Percentiles rank a stretch among this genome's conserved stretches.
phyloP scores from a whole-genome alignment of 2,113 vertebrate species.

The Ptyas mucosa region DNA sequence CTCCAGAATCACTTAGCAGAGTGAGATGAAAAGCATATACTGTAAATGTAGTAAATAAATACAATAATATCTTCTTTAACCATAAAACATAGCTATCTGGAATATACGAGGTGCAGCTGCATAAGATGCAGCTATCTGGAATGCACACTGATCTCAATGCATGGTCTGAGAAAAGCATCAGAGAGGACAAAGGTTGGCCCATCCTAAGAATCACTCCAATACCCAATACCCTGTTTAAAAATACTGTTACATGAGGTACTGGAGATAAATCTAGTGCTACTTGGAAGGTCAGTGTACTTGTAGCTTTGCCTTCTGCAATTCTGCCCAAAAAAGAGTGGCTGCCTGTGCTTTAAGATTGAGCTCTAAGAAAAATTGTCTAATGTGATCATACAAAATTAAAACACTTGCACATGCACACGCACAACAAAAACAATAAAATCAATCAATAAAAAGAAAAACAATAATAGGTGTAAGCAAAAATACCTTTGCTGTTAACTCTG shows the following conservation, averaged over 20 bases:
- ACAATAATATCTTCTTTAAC: background rate
- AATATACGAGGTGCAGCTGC: background rate
- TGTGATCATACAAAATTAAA: background rate
- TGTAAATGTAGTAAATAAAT: background rate
- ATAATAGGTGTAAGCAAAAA: background rate
- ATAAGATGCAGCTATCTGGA: background rate
- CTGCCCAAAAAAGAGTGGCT: background rate
- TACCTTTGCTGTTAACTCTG: no score
- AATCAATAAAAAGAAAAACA: background rate
- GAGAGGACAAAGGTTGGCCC: background rate
- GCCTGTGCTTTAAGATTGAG: background rate
- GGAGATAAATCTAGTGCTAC: background rate
- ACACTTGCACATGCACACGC: background rate
- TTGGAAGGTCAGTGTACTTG: background rate
- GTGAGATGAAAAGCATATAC: background rate
- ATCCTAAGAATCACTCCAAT: background rate
- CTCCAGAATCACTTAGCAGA: background rate
- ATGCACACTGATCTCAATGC: background rate
- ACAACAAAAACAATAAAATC: background rate
- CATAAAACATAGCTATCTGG: background rate
- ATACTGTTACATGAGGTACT: background rate
- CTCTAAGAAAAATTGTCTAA: background rate
- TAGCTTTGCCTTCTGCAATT: background rate
- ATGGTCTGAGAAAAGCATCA: background rate
- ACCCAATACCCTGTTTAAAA: background rate